A percentile compares a stretch with the other conserved stretches of the same genome.
phyloP scores from a whole-genome alignment of 2,888 invertebrate genomes.

The Nezara viridula region DNA sequence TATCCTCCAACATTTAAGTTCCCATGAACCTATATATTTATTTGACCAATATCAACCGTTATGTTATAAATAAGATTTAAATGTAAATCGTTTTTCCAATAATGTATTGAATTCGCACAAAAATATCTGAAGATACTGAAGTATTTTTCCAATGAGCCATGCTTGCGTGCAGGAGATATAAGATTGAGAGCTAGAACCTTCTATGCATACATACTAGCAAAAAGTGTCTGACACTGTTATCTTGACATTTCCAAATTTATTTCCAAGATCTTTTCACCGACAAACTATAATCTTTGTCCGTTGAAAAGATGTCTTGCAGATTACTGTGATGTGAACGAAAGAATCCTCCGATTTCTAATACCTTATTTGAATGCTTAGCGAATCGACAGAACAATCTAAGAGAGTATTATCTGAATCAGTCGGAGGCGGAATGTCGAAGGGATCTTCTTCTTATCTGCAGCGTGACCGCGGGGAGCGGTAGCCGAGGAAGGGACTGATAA shows the following conservation, averaged over 20 bases:
- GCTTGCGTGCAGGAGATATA: neutral
- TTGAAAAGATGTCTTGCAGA: neutral
- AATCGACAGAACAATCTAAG: neutral
- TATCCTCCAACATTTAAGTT: too few species aligned
- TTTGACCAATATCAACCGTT: too few species aligned
- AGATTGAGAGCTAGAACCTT: neutral
- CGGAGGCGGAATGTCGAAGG: constrained; percentile 20
- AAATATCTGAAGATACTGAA: too few species aligned
- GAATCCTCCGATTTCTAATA: neutral
- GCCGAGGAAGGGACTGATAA: constrained; percentile 12
- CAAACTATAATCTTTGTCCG: neutral
- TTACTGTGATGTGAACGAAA: neutral
- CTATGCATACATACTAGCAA: neutral
- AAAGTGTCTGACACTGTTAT: neutral
- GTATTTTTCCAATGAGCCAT: neutral
- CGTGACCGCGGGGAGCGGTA: constrained; percentile 26
- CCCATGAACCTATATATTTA: too few species aligned
- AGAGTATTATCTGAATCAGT: constrained; percentile 7
- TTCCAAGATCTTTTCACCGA: neutral
- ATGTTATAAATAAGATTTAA: too few species aligned
- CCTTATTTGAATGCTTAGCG: neutral
- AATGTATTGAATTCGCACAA: too few species aligned
- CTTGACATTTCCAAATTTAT: neutral
- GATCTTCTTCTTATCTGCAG: neutral
- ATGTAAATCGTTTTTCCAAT: too few species aligned